These are phyloP conservation scores for Coilia nasus DNA, from an alignment of 2,797 vertebrate species.

Conservation along the genomic window DNA sequence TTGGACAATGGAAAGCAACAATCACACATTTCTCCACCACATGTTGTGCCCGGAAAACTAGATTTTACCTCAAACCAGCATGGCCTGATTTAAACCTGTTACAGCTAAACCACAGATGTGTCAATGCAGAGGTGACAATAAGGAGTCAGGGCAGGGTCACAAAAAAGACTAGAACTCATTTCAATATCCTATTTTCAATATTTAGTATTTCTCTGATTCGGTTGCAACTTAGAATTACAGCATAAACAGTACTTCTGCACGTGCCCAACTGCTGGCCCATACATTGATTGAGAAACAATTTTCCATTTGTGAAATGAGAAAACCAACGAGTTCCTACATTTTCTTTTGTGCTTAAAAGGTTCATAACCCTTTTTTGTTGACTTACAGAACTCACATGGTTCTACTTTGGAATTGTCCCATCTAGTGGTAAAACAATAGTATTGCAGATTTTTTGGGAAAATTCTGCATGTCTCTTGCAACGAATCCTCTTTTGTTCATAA, in stretches of 20 bases:
- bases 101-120: not conserved
- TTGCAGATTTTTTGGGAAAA: not conserved
- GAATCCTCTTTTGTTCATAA: not conserved
- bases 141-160: not conserved
- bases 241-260: not conserved
- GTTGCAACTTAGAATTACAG: too few relatives aligned
- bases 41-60: not conserved
- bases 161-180: not conserved
- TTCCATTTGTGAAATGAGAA: not conserved
- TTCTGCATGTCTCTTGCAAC: not conserved
- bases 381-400: not conserved
- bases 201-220: too few relatives aligned
- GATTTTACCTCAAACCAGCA: not conserved
- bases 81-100: not conserved
- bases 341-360: not conserved
- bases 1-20: not conserved
- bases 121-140: not conserved
- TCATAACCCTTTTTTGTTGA: not conserved
- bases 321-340: not conserved
- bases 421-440: not conserved
- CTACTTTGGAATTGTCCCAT: constrained; percentile 4
- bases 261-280: not conserved
- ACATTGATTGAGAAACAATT: not conserved
- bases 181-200: not conserved
- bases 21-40: not conserved